A percentile compares a stretch with the other conserved stretches of the same genome.
phyloP scores from a whole-genome alignment of 2,888 invertebrate species.

The Drosophila pseudotakahashii region DNA sequence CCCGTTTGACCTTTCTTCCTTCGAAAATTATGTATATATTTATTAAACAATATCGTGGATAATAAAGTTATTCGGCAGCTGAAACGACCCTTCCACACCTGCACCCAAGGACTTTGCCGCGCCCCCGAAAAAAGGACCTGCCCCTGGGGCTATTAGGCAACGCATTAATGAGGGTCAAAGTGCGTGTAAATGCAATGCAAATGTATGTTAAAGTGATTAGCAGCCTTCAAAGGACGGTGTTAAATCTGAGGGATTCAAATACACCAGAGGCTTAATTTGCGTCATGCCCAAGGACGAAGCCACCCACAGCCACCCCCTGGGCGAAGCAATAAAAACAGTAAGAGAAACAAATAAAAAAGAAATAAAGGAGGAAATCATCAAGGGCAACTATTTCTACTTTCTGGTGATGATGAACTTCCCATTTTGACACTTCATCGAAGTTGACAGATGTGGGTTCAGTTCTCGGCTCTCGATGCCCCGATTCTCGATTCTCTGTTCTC shows the following conservation, averaged over 20 bases:
- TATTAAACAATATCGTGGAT: constrained; percentile 20
- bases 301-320: constrained; percentile 6
- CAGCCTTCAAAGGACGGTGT: constrained; percentile 71
- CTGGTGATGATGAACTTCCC: constrained; percentile 78
- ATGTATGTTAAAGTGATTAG: constrained; percentile 82
- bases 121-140: constrained; percentile 44
- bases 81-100: background rate
- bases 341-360: constrained; percentile 59
- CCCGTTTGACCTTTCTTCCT: background rate
- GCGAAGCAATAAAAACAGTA: constrained; percentile 74
- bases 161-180: constrained; percentile 77
- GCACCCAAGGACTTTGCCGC: background rate
- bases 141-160: constrained; percentile 54
- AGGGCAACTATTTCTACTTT: constrained; percentile 68
- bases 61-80: constrained; percentile 27
- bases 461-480: background rate
- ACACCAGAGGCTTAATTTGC: constrained; percentile 73
- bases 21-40: background rate
- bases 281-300: constrained; percentile 29
- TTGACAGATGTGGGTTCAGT: constrained; percentile 81
- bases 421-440: constrained; percentile 80
- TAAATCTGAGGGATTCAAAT: constrained; percentile 60
- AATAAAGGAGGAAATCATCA: constrained; percentile 49
- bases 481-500: constrained; percentile 2
- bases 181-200: constrained; percentile 81